phyloP scores from a whole-genome alignment of 2,797 vertebrate genomes.

The Aythya fuligula region DNA sequence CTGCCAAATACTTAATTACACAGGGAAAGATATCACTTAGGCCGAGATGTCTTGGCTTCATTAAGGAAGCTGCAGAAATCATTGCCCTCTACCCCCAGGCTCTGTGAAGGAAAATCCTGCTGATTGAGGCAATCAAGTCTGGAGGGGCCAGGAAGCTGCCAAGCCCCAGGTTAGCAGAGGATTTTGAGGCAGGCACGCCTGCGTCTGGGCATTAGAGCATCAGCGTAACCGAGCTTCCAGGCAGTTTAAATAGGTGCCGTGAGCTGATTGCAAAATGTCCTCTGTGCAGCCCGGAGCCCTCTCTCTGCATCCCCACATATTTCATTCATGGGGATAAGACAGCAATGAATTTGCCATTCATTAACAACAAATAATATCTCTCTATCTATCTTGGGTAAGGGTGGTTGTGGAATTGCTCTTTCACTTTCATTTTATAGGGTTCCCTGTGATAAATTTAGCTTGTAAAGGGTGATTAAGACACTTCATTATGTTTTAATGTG shows the following conservation, averaged over 20 bases:
- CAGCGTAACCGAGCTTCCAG: slow-evolving; percentile 5
- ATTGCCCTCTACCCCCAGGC: background rate
- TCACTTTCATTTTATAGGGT: slow-evolving; percentile 64
- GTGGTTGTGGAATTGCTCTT: slow-evolving; percentile 55
- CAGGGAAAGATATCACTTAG: slow-evolving; percentile 10
- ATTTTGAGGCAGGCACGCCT: slow-evolving; percentile 8
- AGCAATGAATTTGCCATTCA: slow-evolving; percentile 60
- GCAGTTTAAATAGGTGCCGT: slow-evolving; percentile 6
- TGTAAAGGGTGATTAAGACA: slow-evolving; percentile 72
- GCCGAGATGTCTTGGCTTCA: slow-evolving; percentile 40
- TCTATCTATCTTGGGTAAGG: slow-evolving; percentile 23
- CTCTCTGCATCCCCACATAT: background rate
- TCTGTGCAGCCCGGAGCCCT: slow-evolving; percentile 8
- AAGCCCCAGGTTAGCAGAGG: slow-evolving; percentile 30
- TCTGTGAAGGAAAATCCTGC: slow-evolving; percentile 40
- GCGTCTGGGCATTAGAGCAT: background rate
- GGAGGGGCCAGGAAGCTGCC: background rate
- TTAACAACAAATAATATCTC: slow-evolving; percentile 68
- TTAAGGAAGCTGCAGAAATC: slow-evolving; percentile 49
- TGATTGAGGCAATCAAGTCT: slow-evolving; percentile 34
- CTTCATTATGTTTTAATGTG: slow-evolving; percentile 74
- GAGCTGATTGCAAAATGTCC: slow-evolving; percentile 36
- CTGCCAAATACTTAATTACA: slow-evolving; percentile 52
- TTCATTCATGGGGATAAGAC: slow-evolving; percentile 33
- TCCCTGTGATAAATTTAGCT: slow-evolving; percentile 69